phyloP scores from a whole-genome alignment of 2,113 vertebrate genomes.

The Hippolais icterina region DNA sequence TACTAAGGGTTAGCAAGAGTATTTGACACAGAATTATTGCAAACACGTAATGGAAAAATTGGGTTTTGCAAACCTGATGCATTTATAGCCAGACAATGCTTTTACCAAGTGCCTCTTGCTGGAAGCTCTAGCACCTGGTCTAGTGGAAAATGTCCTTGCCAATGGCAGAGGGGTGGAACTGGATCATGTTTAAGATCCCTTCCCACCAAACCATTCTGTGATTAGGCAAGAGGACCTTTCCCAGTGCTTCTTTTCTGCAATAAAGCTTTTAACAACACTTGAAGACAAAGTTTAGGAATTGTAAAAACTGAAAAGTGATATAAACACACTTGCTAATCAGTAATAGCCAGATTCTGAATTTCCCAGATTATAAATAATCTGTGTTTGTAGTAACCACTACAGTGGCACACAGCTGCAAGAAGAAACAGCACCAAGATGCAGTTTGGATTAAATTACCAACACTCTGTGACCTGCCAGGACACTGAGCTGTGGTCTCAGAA shows the following conservation, averaged over 20 bases:
- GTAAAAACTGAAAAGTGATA: background rate
- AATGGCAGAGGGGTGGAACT: background rate
- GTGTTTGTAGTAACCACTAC: background rate
- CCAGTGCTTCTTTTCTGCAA: background rate
- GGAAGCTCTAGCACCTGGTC: background rate
- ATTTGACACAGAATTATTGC: background rate
- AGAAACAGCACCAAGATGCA: background rate
- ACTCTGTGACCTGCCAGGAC: background rate
- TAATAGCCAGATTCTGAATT: rapidly evolving
- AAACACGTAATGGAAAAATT: background rate
- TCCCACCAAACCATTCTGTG: background rate
- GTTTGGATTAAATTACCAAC: background rate
- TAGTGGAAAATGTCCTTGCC: background rate
- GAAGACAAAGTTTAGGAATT: background rate
- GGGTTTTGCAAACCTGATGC: background rate
- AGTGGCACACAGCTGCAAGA: background rate
- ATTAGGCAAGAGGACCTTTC: background rate
- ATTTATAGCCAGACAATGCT: background rate
- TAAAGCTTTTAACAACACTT: background rate
- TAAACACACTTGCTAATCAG: background rate
- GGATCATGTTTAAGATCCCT: background rate
- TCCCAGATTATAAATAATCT: background rate
- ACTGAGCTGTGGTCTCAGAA: background rate
- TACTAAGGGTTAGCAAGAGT: background rate
- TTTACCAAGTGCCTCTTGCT: background rate